Conservation (phyloP, 2,797 vertebrate genomes). For the Prunella strophiata region DNA sequence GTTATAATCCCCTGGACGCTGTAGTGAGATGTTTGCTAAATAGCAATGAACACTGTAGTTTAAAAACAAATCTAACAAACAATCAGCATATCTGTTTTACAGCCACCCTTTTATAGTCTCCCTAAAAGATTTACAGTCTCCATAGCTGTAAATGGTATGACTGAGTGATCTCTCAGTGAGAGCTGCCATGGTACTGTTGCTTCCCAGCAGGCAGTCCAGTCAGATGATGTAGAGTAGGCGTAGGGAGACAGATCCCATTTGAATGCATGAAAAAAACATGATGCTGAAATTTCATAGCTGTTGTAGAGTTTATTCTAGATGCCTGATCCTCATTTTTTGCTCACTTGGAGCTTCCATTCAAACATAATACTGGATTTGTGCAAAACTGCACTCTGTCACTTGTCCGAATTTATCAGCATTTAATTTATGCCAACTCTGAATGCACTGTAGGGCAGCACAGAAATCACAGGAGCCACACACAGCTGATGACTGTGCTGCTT, state of each 20-base stretch:
- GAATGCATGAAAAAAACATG: conserved; percentile 73
- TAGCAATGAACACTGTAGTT: neutral
- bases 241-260: conserved; percentile 66
- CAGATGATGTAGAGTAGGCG: conserved; percentile 49
- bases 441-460: neutral
- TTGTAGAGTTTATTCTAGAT: conserved; percentile 50
- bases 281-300: conserved; percentile 67
- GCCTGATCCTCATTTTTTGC: conserved; percentile 48
- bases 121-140: conserved; percentile 43
- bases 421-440: conserved; percentile 40
- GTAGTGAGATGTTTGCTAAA: conserved; percentile 24
- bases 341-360: conserved; percentile 29
- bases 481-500: neutral
- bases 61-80: conserved; percentile 43
- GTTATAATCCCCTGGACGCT: neutral
- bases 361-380: conserved; percentile 51
- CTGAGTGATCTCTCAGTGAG: conserved; percentile 60
- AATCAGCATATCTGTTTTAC: neutral
- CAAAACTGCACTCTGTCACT: conserved; percentile 18
- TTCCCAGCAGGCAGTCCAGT: conserved; percentile 69
- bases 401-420: conserved; percentile 46
- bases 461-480: neutral
- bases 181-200: conserved; percentile 46
- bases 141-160: conserved; percentile 37
- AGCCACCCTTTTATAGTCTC: conserved; percentile 21